Percentiles rank a stretch among this genome's conserved stretches.
These are phyloP conservation scores for Cathartes aura DNA, from an alignment of 2,113 vertebrate genomes.

Conservation along the genomic window DNA sequence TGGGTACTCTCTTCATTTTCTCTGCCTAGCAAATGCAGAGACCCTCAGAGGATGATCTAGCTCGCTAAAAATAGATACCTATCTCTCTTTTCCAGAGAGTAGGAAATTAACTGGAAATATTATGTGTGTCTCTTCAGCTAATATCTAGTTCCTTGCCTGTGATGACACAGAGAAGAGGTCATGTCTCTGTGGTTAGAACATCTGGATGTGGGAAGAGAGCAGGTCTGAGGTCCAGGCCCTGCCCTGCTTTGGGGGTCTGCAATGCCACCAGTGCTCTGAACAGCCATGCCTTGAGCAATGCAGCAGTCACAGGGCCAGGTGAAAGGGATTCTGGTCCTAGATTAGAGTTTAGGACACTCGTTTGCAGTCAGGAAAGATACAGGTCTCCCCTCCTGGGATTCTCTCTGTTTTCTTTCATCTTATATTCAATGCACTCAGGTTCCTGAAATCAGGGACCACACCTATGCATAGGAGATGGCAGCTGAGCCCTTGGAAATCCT, in stretches of 20 bases:
- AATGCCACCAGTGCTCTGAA: not conserved
- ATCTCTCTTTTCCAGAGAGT: not conserved
- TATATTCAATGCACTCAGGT: not conserved
- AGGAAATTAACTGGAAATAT: not conserved
- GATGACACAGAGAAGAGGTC: not conserved
- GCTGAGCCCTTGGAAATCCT: not conserved
- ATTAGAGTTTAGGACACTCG: not conserved
- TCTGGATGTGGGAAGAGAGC: not conserved
- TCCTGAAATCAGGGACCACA: not conserved
- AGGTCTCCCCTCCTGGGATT: fast-evolving
- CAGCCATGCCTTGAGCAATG: not conserved
- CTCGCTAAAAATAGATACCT: not conserved
- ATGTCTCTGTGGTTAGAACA: not conserved
- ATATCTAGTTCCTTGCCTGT: not conserved
- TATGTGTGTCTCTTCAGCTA: not conserved
- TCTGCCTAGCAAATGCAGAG: not conserved
- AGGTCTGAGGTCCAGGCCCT: not conserved
- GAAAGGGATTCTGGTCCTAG: not conserved
- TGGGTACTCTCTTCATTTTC: not conserved
- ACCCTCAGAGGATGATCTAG: not conserved
- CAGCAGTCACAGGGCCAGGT: not conserved
- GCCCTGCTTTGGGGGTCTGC: not conserved
- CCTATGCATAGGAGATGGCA: not conserved
- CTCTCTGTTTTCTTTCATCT: not conserved
- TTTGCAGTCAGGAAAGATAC: not conserved